Conservation (phyloP, 2,888 invertebrate species). For the Tachina fera region DNA sequence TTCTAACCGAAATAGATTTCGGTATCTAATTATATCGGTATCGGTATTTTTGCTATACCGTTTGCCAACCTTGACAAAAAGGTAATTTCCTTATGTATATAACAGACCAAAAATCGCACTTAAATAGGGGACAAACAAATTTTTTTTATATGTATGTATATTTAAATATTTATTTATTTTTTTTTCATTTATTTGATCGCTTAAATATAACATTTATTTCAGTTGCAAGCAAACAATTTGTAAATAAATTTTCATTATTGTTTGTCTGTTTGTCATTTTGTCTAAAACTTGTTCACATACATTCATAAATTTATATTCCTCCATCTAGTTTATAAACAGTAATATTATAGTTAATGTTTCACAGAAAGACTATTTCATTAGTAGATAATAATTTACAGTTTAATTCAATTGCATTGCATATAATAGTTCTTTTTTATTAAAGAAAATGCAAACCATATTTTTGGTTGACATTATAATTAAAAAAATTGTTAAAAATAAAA, state of each 20-base stretch:
- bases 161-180: conserved; percentile 1
- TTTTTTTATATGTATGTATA: no score
- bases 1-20: no score
- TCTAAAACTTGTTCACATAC: neutral
- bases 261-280: conserved; percentile 9
- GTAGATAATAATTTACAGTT: conserved; percentile 27
- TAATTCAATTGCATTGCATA: conserved; percentile 36
- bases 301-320: neutral
- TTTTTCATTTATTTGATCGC: conserved; percentile 58
- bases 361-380: conserved; percentile 34
- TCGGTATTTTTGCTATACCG: no score
- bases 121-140: no score
- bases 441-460: conserved; percentile 16
- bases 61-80: no score
- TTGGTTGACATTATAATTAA: conserved; percentile 4
- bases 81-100: no score
- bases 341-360: conserved; percentile 28
- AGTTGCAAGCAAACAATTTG: conserved; percentile 48
- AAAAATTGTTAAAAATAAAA: conserved; percentile 3
- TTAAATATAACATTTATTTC: conserved; percentile 54
- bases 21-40: no score
- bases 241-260: conserved; percentile 49
- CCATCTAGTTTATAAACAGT: conserved; percentile 14
- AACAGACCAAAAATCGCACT: no score
- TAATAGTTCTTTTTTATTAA: neutral